These are phyloP conservation scores for Misgurnus anguillicaudatus DNA, from an alignment of 2,113 vertebrate genomes.

Conservation along the genomic window DNA sequence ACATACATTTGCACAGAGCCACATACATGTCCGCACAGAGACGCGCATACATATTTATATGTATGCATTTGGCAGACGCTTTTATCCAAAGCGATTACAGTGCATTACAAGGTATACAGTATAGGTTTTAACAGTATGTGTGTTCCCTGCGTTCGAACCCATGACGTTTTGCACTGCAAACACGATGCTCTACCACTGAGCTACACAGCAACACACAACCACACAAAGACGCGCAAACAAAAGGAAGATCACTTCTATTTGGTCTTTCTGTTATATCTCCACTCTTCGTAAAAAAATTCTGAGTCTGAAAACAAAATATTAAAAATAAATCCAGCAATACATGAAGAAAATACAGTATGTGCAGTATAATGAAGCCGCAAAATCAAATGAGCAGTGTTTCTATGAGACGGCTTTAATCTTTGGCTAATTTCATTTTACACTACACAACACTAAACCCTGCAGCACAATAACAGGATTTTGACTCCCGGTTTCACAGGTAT, in stretches of 20 bases:
- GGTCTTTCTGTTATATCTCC: background rate
- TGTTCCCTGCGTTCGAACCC: too few relatives aligned
- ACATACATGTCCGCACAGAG: too few relatives aligned
- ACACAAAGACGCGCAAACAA: background rate
- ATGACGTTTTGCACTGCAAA: too few relatives aligned
- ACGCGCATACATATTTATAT: too few relatives aligned
- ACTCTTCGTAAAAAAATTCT: background rate
- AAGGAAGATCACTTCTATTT: background rate
- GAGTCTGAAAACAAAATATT: constrained; percentile 21
- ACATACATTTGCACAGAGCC: too few relatives aligned
- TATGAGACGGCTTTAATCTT: constrained; percentile 18
- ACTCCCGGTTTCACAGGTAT: constrained; percentile 10
- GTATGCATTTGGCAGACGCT: too few relatives aligned
- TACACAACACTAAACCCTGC: background rate
- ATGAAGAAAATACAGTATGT: background rate
- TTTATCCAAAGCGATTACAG: too few relatives aligned
- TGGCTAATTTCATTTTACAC: constrained; percentile 19
- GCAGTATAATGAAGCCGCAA: constrained; percentile 1
- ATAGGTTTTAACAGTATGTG: too few relatives aligned
- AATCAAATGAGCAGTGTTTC: constrained; percentile 26
- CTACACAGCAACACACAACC: too few relatives aligned
- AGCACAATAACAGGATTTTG: constrained; percentile 1
- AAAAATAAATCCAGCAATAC: constrained; percentile 25
- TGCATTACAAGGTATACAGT: too few relatives aligned
- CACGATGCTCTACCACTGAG: too few relatives aligned